Conservation (phyloP, 2,797 vertebrate genomes). For the Sandelia bainsii region DNA sequence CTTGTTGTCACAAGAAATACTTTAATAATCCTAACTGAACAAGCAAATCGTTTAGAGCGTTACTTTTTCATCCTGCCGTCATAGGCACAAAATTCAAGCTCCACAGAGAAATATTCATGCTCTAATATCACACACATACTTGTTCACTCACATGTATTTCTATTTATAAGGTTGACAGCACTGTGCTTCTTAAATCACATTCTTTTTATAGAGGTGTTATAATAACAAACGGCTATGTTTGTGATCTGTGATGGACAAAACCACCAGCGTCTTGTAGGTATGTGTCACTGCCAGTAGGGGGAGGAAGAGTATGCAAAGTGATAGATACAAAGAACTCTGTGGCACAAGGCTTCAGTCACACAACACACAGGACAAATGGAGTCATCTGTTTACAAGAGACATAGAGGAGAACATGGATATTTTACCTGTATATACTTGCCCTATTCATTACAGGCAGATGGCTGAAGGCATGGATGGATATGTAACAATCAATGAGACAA, state of each 20-base stretch:
- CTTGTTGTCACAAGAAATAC: neutral
- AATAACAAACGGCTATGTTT: slow-evolving; percentile 11
- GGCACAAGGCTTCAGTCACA: slow-evolving; percentile 1
- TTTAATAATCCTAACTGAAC: neutral
- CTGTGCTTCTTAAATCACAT: neutral
- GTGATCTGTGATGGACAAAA: slow-evolving; percentile 2
- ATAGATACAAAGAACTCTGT: neutral
- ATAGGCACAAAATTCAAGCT: neutral
- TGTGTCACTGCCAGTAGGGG: slow-evolving; percentile 44
- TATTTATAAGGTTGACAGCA: neutral
- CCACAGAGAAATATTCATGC: neutral
- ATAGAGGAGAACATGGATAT: slow-evolving; percentile 1
- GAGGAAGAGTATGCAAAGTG: slow-evolving; percentile 36
- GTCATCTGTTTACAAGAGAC: slow-evolving; percentile 26
- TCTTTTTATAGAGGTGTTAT: slow-evolving; percentile 3
- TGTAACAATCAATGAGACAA: neutral
- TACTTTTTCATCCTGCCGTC: neutral
- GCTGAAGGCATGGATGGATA: neutral
- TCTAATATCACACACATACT: neutral
- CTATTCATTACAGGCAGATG: neutral
- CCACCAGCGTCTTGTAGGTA: slow-evolving; percentile 1
- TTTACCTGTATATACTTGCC: neutral
- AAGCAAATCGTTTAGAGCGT: neutral
- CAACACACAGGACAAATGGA: slow-evolving; percentile 25
- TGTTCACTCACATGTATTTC: neutral